phyloP scores from a whole-genome alignment of 2,797 vertebrate species.

The Sebastes taczanowskii region DNA sequence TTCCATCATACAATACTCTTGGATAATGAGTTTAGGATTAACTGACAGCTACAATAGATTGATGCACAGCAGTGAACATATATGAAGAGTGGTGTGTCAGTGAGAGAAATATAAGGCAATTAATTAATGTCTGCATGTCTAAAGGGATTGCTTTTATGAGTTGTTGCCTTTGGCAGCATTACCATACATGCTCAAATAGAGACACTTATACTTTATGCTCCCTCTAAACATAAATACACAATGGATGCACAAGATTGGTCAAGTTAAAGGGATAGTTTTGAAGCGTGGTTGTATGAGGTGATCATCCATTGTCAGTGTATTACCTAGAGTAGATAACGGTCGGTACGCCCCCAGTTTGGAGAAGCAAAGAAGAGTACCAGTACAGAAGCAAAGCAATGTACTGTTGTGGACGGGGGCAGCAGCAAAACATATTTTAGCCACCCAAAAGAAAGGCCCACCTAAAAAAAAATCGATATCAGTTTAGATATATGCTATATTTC shows the following conservation, averaged over 20 bases:
- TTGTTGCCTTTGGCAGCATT: neutral
- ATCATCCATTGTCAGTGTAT: neutral
- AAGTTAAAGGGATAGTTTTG: neutral
- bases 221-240: neutral
- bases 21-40: constrained; percentile 1
- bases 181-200: neutral
- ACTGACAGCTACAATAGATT: neutral
- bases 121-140: constrained; percentile 21
- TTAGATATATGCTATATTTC: neutral
- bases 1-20: neutral
- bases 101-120: neutral
- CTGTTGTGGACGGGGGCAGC: too few species aligned
- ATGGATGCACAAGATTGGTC: neutral
- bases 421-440: neutral
- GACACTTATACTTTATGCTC: neutral
- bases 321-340: neutral
- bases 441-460: neutral
- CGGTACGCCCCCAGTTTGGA: too few species aligned
- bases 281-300: neutral
- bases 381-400: too few species aligned
- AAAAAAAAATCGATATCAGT: neutral
- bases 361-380: too few species aligned
- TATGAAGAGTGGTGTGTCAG: neutral
- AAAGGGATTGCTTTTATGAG: neutral
- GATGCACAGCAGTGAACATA: constrained; percentile 5